Evolutionary conservation across 1,140 invertebrate species (phyloP).

Genomic region (Eriosoma lanigerum): DNA sequence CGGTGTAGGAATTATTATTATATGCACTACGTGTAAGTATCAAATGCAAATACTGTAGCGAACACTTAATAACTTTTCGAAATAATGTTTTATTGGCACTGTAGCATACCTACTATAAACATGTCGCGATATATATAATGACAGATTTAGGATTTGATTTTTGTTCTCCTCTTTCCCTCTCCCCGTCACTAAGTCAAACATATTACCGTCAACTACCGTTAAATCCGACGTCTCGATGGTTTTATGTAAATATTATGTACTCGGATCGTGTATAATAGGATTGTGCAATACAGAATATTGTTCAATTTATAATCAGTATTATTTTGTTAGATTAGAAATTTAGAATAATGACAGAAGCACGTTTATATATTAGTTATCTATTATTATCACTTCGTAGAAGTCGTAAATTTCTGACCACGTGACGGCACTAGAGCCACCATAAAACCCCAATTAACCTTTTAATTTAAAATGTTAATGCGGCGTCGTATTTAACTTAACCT

Average conservation of each 20-base stretch:
- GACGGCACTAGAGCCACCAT: constrained; percentile 17
- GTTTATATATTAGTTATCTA: neutral
- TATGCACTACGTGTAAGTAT: too few species aligned
- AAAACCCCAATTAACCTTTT: constrained; percentile 51
- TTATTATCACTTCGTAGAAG: constrained; percentile 7
- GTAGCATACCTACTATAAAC: neutral
- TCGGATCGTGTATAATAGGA: neutral
- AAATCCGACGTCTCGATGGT: too few species aligned
- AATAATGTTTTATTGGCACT: constrained; percentile 16
- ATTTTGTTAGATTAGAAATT: too few species aligned
- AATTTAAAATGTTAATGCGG: constrained; percentile 50
- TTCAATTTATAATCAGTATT: too few species aligned
- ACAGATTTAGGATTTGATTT: too few species aligned
- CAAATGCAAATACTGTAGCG: too few species aligned
- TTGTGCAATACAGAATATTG: neutral
- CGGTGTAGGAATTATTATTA: too few species aligned
- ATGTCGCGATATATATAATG: neutral
- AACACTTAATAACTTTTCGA: neutral
- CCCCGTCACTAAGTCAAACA: neutral
- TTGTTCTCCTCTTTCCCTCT: too few species aligned
- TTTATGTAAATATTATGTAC: constrained; percentile 19
- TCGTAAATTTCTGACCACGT: constrained; percentile 34
- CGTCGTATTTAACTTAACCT: constrained; percentile 49
- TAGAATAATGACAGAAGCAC: too few species aligned
- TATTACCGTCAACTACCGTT: too few species aligned